Evolutionary conservation across 2,113 vertebrate species (phyloP), one percentile per base, ranked within the genome.

Genomic region (Psophia crepitans): DNA sequence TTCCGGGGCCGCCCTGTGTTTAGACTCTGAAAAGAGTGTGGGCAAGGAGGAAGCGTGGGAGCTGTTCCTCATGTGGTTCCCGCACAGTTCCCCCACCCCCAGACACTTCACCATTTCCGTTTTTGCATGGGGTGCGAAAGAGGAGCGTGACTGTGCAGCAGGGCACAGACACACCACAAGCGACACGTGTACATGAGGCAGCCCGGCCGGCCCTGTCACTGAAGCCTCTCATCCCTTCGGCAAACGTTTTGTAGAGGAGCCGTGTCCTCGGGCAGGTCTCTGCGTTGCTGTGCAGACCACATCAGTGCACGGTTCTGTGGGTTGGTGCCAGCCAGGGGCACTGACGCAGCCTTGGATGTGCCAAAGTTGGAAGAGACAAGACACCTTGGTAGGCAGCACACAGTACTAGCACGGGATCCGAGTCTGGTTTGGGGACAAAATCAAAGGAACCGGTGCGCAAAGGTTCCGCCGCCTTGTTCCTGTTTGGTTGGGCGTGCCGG

Each of bases 271-370:
- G 51, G 5, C 41, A 41, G 44, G 22, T 23, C 54, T 16, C n/a
- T 8, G 39, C 89, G 27, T 17, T 37, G 66, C 46, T 26, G 37
- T 7, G 21, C 91, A 44, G 43, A 37, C 57, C 32, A 0, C 0
- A 4, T 10, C 63, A 3, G 2, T 0, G 4, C 9, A 0, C 0
- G 30, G 35, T 13, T 23, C 0, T 4, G 6, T 5, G 24, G 30
- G 39, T 3, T 60, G 19, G 27, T 33, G 65, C 24, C 8, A 0
- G 19, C 54, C 33, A 9, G 60, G 44, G 43, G 44, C 7, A 3
- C 35, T 5, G 1, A 0, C 54, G 2, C 32, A 7, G 46, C 63
- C 53, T 18, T 11, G 23, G 10, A 12, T 0, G 8, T 70, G 78
- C 85, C 83, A 46, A 5, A 60, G 20, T 49, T 0, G 1, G 26